Evolutionary conservation across 2,113 vertebrate genomes (phyloP), one percentile per base, ranked within the genome.

Genomic region (Loxodonta africana): DNA sequence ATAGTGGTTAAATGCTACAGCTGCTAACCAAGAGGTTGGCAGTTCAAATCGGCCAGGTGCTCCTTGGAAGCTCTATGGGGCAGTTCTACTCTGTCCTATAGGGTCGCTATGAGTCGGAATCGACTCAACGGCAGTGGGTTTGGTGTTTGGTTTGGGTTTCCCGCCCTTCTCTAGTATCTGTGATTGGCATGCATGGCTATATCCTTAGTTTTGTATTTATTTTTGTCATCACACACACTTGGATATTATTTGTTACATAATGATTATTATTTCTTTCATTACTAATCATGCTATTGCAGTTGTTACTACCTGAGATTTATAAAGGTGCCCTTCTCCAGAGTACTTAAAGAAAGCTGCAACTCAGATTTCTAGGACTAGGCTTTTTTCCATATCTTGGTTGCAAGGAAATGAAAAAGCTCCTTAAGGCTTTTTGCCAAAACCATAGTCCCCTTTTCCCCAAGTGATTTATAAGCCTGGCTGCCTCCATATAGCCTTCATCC

Each of bases 351-450:
- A 76, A 88, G 37, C 28, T 46, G 23, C 21, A 76, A 33, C 37
- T 2, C 33, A 51, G 57, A 90, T 96, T 94, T 83, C n/a, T 88
- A 51, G 78, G 20, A 41, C 6, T 11, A 74, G 37, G 26, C 30
- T 88, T 90, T 25, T 57, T 82, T 33, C 63, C 26, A 3, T 37
- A 51, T 37, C 26, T 74, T 33, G 33, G 17, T 60, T 73, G 17
- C 62, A 48, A 95, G 87, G n/a, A 80, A 95, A 96, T 83, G 69
- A 96, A 91, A 90, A 83, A 21, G 23, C 8, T 76, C 71, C 46
- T 94, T 37, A 67, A 90, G 44, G 33, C 23, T 62, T 94, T 94
- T 95, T 91, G 44, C 85, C 73, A 62, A 84, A 82, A 65, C 21
- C 37, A 51, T 18, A 44, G 46, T 81, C 37, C 33, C 53, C 33